These are phyloP conservation scores for Notiomystis cincta DNA, from an alignment of 2,113 vertebrate species.

Conservation along the genomic window DNA sequence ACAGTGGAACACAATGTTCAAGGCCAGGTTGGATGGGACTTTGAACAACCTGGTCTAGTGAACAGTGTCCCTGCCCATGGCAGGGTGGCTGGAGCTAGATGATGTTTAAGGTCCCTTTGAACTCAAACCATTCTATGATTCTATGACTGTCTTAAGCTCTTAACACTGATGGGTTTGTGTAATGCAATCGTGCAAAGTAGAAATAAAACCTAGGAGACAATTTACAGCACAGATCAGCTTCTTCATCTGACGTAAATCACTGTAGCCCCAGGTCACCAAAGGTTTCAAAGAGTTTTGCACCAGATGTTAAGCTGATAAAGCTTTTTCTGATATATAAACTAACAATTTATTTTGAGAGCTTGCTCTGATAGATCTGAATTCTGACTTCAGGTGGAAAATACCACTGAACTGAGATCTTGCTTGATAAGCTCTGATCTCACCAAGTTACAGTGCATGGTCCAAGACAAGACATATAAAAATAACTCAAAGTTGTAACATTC, in stretches of 20 bases:
- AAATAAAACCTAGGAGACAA: not conserved
- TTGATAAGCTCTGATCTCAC: not conserved
- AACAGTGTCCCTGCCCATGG: not conserved
- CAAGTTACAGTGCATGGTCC: not conserved
- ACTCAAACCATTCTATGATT: not conserved
- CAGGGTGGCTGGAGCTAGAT: not conserved
- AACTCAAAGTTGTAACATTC: not conserved
- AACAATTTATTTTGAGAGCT: not conserved
- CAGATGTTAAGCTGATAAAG: not conserved
- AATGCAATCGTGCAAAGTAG: not conserved
- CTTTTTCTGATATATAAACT: not conserved
- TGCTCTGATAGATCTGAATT: not conserved
- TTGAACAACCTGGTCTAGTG: not conserved
- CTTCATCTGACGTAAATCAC: not conserved
- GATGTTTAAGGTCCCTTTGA: not conserved
- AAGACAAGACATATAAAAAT: not conserved
- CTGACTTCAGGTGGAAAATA: not conserved
- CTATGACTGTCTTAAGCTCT: not conserved
- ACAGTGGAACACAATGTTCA: not conserved
- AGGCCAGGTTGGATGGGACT: not conserved
- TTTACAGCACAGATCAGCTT: not conserved
- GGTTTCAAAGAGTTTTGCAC: not conserved
- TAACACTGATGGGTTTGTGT: not conserved
- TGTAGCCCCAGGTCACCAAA: not conserved
- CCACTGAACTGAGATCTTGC: not conserved